Conservation (phyloP, 2,888 invertebrate species). For the Meta bourneti region DNA sequence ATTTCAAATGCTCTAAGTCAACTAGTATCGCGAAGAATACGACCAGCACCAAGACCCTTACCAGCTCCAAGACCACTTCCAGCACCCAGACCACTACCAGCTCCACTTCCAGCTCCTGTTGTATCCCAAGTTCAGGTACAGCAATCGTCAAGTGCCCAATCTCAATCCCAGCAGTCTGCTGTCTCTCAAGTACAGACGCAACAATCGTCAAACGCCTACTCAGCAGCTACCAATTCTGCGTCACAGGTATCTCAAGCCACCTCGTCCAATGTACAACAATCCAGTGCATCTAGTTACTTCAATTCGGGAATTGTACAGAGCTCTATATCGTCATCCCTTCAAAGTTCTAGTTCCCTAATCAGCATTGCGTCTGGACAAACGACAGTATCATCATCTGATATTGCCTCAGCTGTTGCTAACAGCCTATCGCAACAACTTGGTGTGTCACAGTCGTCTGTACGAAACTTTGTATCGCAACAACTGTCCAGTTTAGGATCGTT, state of each 20-base stretch:
- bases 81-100: too few relatives aligned
- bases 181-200: neutral
- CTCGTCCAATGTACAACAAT: neutral
- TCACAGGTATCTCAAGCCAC: neutral
- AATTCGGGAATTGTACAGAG: conserved; percentile 11
- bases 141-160: neutral
- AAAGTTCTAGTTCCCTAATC: neutral
- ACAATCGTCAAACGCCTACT: neutral
- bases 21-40: neutral
- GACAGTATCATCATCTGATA: neutral
- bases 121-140: neutral
- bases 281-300: conserved; percentile 13
- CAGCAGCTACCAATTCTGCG: neutral
- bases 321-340: conserved; percentile 2
- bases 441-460: neutral
- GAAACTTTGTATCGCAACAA: neutral
- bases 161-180: conserved; percentile 13
- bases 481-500: neutral
- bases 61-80: too few relatives aligned
- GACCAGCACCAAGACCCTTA: too few relatives aligned
- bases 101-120: neutral
- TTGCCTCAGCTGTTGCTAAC: neutral
- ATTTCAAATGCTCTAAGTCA: neutral
- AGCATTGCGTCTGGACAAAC: neutral
- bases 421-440: neutral